Conservation (phyloP, 2,888 invertebrate species). For the Athalia rosae region DNA sequence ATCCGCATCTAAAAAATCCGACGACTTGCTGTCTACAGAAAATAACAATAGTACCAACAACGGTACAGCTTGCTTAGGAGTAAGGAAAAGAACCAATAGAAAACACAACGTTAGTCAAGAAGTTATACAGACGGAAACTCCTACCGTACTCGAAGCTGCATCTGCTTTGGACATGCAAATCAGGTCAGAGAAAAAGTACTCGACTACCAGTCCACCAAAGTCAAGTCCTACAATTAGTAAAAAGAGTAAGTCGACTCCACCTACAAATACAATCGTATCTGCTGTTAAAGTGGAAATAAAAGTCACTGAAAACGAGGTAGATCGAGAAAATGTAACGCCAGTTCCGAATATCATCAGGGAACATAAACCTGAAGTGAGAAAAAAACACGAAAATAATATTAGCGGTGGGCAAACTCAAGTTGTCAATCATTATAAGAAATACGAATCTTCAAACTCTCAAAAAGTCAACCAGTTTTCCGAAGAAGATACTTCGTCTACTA, state of each 20-base stretch:
- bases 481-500: conserved; percentile 83
- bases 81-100: conserved; percentile 57
- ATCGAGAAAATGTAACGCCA: conserved; percentile 54
- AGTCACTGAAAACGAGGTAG: conserved; percentile 71
- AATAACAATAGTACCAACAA: conserved; percentile 48
- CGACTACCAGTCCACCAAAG: conserved; percentile 56
- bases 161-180: conserved; percentile 52
- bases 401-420: conserved; percentile 59
- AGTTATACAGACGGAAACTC: conserved; percentile 32
- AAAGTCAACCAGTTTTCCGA: conserved; percentile 73
- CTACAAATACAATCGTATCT: conserved; percentile 46
- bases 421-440: conserved; percentile 66
- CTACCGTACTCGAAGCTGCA: conserved; percentile 46
- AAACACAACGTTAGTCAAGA: conserved; percentile 52
- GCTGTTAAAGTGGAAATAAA: conserved; percentile 63
- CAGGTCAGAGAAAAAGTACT: conserved; percentile 57
- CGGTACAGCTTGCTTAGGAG: conserved; percentile 48
- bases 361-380: conserved; percentile 59
- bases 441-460: conserved; percentile 67
- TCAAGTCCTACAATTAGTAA: conserved; percentile 62
- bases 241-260: conserved; percentile 57
- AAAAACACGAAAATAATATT: conserved; percentile 59
- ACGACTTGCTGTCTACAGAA: conserved; percentile 50
- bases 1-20: conserved; percentile 56
- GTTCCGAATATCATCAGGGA: conserved; percentile 47